Conservation (phyloP, 2,888 invertebrate species). For the Acronicta aceris region DNA sequence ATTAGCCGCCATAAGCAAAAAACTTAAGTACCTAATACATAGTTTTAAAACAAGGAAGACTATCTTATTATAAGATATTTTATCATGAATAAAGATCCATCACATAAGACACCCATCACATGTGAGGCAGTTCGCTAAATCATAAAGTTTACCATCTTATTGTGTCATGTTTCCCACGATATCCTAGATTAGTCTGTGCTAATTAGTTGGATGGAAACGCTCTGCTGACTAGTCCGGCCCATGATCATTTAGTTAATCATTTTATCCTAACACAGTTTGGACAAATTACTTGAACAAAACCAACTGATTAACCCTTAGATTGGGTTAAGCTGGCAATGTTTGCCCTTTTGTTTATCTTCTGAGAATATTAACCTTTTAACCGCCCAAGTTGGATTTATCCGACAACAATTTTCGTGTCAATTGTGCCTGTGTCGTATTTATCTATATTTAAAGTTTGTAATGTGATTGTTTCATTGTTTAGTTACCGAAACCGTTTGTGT, state of each 20-base stretch:
- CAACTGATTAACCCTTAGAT: constrained; percentile 14
- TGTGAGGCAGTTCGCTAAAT: not conserved
- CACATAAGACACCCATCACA: too few relatives aligned
- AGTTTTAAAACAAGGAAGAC: too few relatives aligned
- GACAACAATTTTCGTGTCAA: not conserved
- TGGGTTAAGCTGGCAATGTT: constrained; percentile 12
- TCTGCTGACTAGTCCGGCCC: not conserved
- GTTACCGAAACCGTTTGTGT: too few relatives aligned
- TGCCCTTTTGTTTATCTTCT: not conserved
- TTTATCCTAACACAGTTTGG: constrained; percentile 19
- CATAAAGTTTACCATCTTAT: not conserved
- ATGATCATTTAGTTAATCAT: constrained; percentile 30
- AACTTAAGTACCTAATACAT: too few relatives aligned
- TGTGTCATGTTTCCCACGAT: not conserved
- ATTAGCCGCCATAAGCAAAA: too few relatives aligned
- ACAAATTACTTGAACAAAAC: constrained; percentile 13
- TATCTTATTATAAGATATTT: not conserved
- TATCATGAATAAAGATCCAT: not conserved
- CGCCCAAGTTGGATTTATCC: too few relatives aligned
- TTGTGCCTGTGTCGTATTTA: not conserved
- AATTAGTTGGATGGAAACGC: not conserved
- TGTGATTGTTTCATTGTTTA: too few relatives aligned
- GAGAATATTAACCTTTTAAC: not conserved
- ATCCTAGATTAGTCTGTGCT: constrained; percentile 1
- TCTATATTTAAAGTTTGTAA: too few relatives aligned